Evolutionary conservation across 1,140 invertebrate species (phyloP), one percentile per base, ranked within the genome.

Genomic region (Drosophila ananassae): DNA sequence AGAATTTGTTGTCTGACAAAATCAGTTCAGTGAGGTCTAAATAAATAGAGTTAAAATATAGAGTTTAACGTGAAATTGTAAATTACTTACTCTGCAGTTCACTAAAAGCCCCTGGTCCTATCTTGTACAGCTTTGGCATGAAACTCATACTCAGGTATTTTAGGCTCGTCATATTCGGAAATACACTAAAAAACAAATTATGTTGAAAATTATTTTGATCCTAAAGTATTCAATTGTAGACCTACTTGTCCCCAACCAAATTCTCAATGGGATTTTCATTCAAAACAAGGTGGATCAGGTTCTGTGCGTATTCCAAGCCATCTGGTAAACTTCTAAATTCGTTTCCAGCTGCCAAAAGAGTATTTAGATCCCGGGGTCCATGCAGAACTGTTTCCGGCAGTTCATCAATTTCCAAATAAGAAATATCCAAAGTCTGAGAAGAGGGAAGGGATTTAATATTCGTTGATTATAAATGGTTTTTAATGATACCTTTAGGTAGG

Each of bases 301-400:
- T 92, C 39, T 92, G 92, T 0, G 94, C 93, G 50, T 94, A 93
- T 2, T 92, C 91, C 1, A 97, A 78, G n/a, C 93, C 93, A 3
- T 92, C 80, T 0, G 96, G 96, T 1, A 96, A 79, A 10, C 91
- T 79, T 0, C 79, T 87, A 6, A 97, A 94, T 6, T 93, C 66
- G 91, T 97, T 97, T 59, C 94, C 94, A n/a, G 94, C 94, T 28
- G 97, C 82, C 81, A 95, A 93, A 21, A 97, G 83, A n/a, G 92
- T 93, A 62, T 94, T 93, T 13, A 97, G 89, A 59, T 93, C 91
- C 3, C 93, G 93, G 0, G 95, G 95, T 0, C 94, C 94, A 84
- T 96, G 94, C 1, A 97, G 92, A 30, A 96, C 92, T 59, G 93
- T 92, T 2, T 94, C 93, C 0, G 95, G 95, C 25, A 97, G 79